Conservation (phyloP, 2,113 vertebrate genomes). For the Sterna hirundo region DNA sequence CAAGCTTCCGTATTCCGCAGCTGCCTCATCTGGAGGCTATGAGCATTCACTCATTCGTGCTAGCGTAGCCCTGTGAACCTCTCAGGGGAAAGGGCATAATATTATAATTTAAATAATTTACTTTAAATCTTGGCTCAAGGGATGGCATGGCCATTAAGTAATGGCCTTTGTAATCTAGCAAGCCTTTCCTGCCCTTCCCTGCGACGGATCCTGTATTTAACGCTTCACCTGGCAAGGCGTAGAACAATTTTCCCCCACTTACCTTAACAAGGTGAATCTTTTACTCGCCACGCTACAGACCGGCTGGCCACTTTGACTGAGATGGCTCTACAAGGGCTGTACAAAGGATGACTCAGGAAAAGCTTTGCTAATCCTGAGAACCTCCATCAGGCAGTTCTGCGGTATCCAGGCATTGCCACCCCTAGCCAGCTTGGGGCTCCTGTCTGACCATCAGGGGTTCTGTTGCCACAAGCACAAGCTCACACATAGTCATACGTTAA, state of each 20-base stretch:
- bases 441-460: neutral
- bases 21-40: slow-evolving; percentile 13
- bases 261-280: slow-evolving; percentile 29
- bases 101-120: slow-evolving; percentile 63
- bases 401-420: neutral
- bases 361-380: neutral
- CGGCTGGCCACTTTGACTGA: neutral
- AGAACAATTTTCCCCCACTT: slow-evolving; percentile 34
- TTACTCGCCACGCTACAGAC: neutral
- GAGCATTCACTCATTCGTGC: neutral
- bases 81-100: slow-evolving; percentile 27
- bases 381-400: neutral
- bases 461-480: neutral
- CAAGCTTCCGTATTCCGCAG: fast-evolving
- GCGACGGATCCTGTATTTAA: slow-evolving; percentile 40
- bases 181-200: slow-evolving; percentile 29
- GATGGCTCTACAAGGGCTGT: neutral
- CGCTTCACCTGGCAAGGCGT: neutral
- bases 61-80: neutral
- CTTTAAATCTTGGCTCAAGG: slow-evolving; percentile 48
- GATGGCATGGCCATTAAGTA: slow-evolving; percentile 27
- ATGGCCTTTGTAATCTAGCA: slow-evolving; percentile 51
- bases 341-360: slow-evolving; percentile 23
- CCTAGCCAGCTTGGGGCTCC: neutral
- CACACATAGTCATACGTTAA: neutral